Conservation (phyloP, 2,888 invertebrate genomes). For the Palloptera scutellata region DNA sequence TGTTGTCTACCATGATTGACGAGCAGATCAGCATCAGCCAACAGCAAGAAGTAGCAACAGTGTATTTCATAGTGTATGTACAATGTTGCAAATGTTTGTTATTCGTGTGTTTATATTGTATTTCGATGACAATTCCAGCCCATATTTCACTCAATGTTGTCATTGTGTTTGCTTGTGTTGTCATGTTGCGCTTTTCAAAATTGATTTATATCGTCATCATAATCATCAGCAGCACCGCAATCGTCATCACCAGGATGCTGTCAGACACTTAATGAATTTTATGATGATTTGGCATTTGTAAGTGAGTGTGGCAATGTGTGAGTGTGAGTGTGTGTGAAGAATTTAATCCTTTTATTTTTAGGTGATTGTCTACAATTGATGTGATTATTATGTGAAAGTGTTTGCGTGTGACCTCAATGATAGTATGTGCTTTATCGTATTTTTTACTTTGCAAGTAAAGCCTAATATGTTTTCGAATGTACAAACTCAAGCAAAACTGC, state of each 20-base stretch:
- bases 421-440: too few species aligned
- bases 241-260: not conserved
- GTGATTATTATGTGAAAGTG: too few species aligned
- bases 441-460: too few species aligned
- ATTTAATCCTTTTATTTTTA: too few species aligned
- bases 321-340: too few species aligned
- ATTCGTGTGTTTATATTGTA: not conserved
- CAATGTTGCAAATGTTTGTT: not conserved
- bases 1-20: conserved; percentile 12
- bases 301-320: not conserved
- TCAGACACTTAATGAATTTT: conserved; percentile 10
- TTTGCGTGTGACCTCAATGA: too few species aligned
- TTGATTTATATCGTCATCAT: not conserved
- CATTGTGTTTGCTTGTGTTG: not conserved
- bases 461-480: too few species aligned
- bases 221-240: not conserved
- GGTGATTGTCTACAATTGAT: too few species aligned
- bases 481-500: too few species aligned
- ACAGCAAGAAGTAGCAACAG: not conserved
- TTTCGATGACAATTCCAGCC: conserved; percentile 4
- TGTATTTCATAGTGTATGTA: not conserved
- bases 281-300: conserved; percentile 1
- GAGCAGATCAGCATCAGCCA: not conserved
- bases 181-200: not conserved
- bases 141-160: conserved; percentile 4